Percentiles rank a stretch among this genome's conserved stretches.
Conservation (phyloP, 2,888 invertebrate genomes). For the Caenorhabditis sp. region DNA sequence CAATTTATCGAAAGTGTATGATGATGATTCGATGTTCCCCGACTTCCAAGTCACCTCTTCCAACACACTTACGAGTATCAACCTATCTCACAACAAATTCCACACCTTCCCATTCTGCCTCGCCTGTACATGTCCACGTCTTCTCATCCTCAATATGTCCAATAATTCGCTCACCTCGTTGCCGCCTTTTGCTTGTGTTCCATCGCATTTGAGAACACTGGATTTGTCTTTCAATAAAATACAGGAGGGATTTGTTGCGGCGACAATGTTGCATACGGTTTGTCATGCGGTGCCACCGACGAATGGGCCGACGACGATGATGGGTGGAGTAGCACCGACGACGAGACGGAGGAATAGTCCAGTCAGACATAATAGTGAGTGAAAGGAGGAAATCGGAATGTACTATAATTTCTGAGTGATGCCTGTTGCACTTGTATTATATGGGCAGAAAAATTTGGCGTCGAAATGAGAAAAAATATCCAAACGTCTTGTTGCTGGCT, state of each 20-base stretch:
- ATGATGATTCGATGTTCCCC: constrained; percentile 72
- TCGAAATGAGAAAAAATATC: too few species aligned
- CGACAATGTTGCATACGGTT: constrained; percentile 32
- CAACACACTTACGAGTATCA: constrained; percentile 78
- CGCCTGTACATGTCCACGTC: constrained; percentile 86
- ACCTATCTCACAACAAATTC: constrained; percentile 88
- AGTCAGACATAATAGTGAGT: constrained; percentile 33
- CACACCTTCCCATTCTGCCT: constrained; percentile 85
- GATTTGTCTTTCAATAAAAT: constrained; percentile 92
- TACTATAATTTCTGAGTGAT: too few species aligned
- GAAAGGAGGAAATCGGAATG: too few species aligned
- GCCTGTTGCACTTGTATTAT: too few species aligned
- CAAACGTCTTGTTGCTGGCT: too few species aligned
- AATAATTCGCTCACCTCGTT: constrained; percentile 78
- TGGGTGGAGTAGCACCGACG: neutral
- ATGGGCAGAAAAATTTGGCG: too few species aligned
- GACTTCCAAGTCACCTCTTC: constrained; percentile 54
- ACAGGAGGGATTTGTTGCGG: constrained; percentile 36
- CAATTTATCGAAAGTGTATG: constrained; percentile 50
- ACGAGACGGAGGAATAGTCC: constrained; percentile 34
- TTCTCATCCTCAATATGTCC: constrained; percentile 88
- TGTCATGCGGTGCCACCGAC: constrained; percentile 51
- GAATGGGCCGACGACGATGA: constrained; percentile 22
- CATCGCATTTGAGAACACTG: constrained; percentile 73
- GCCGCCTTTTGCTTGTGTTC: constrained; percentile 73